Evolutionary conservation across 2,888 invertebrate species (phyloP).

Genomic region (Chrysotoxum bicinctum): DNA sequence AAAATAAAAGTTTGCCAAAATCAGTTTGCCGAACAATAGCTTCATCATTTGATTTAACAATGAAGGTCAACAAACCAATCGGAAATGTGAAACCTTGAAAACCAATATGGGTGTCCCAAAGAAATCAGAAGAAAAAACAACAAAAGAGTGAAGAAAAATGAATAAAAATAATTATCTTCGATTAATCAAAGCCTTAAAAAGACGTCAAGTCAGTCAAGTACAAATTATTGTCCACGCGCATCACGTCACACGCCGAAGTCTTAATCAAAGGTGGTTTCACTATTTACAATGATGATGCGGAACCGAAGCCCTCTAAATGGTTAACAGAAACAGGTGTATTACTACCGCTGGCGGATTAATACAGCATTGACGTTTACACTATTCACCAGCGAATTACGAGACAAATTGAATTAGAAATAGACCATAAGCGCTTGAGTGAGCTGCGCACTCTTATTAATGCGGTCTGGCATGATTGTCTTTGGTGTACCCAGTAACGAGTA

Average conservation of each 20-base stretch:
- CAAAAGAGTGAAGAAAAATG: not conserved
- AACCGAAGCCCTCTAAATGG: not conserved
- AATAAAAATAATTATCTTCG: slow-evolving; percentile 43
- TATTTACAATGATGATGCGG: not conserved
- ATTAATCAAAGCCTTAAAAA: slow-evolving; percentile 56
- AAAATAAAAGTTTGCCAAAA: not conserved
- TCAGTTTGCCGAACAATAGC: not conserved
- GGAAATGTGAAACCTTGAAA: slow-evolving; percentile 42
- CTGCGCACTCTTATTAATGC: slow-evolving; percentile 44
- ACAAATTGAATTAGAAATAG: slow-evolving; percentile 50
- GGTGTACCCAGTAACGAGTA: not conserved
- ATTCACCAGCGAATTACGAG: slow-evolving; percentile 41
- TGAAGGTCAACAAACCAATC: slow-evolving; percentile 53
- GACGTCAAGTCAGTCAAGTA: slow-evolving; percentile 41
- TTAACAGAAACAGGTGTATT: slow-evolving; percentile 49
- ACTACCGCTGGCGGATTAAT: slow-evolving; percentile 30
- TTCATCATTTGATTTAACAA: slow-evolving; percentile 20
- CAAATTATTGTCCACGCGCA: slow-evolving; percentile 24
- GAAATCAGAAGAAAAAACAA: not conserved
- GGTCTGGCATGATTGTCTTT: slow-evolving; percentile 26
- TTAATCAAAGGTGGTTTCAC: slow-evolving; percentile 8
- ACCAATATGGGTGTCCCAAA: slow-evolving; percentile 2
- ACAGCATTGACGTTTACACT: slow-evolving; percentile 36
- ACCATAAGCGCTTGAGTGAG: slow-evolving; percentile 55
- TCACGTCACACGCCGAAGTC: slow-evolving; percentile 12